phyloP scores from a whole-genome alignment of 2,113 vertebrate species.

The Scomber colias region DNA sequence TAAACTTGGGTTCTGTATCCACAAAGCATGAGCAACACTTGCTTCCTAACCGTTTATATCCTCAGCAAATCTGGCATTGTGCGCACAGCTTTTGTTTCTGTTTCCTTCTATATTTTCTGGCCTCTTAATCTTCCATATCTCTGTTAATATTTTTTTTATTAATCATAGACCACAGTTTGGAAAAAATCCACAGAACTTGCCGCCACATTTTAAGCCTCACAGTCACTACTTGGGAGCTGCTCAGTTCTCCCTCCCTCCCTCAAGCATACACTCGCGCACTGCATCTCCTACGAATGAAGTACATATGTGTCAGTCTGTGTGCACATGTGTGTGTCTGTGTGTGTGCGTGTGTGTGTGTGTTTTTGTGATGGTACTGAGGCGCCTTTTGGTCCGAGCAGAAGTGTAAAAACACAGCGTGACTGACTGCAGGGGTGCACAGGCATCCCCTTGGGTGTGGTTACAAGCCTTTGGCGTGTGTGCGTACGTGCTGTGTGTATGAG shows the following conservation, averaged over 20 bases:
- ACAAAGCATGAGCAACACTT: conserved; percentile 87
- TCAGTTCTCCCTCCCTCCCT: conserved; percentile 51
- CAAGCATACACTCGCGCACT: conserved; percentile 43
- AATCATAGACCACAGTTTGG: conserved; percentile 47
- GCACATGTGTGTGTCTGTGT: conserved; percentile 19
- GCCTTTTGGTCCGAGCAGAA: conserved; percentile 69
- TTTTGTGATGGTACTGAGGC: conserved; percentile 61
- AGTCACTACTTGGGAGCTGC: conserved; percentile 68
- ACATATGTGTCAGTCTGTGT: conserved; percentile 24
- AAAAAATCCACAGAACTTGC: conserved; percentile 48
- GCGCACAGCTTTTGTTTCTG: conserved; percentile 70
- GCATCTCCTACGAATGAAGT: conserved; percentile 55
- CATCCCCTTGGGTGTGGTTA: conserved; percentile 81
- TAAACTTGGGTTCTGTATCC: conserved; percentile 87
- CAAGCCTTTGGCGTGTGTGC: conserved; percentile 77
- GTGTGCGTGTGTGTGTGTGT: conserved; percentile 23
- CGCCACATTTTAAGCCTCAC: conserved; percentile 57
- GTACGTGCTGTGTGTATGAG: conserved; percentile 49
- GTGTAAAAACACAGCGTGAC: conserved; percentile 74
- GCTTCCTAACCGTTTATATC: conserved; percentile 84
- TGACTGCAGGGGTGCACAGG: conserved; percentile 70
- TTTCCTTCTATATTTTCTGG: conserved; percentile 59
- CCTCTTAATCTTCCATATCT: conserved; percentile 59
- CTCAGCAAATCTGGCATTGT: conserved; percentile 77
- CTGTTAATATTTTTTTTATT: conserved; percentile 48